Percentiles rank a stretch among this genome's conserved stretches.
These are phyloP conservation scores for Sialia sialis DNA, from an alignment of 2,113 vertebrate species.

Conservation along the genomic window DNA sequence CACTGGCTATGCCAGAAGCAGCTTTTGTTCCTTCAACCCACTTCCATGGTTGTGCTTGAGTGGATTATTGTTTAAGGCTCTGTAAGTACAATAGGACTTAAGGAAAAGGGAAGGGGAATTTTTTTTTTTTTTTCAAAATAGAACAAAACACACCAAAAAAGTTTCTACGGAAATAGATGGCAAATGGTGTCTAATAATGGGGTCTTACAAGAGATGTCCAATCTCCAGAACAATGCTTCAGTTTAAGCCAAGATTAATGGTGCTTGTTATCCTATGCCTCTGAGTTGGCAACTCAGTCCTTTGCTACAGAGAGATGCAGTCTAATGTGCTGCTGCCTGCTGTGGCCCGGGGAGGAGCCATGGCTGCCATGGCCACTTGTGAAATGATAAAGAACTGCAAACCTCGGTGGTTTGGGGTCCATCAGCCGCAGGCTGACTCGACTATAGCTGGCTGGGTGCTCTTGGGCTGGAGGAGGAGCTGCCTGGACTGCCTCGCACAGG, in stretches of 20 bases:
- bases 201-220: slow-evolving; percentile 1
- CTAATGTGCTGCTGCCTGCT: background rate
- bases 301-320: background rate
- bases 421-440: background rate
- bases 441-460: rapidly evolving
- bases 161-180: background rate
- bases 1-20: background rate
- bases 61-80: slow-evolving; percentile 18
- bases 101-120: background rate
- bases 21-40: slow-evolving; percentile 25
- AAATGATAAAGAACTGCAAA: rapidly evolving
- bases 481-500: rapidly evolving
- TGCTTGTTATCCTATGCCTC: background rate
- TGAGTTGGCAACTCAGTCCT: background rate
- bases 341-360: rapidly evolving
- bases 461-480: background rate
- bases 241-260: slow-evolving; percentile 16
- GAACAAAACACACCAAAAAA: background rate
- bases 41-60: background rate
- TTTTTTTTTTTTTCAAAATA: background rate
- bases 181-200: slow-evolving; percentile 16
- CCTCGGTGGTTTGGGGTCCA: background rate
- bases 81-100: background rate
- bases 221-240: background rate
- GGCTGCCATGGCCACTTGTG: rapidly evolving